phyloP scores from a whole-genome alignment of 2,888 invertebrate species.

The Stenoptilia bipunctidactyla region DNA sequence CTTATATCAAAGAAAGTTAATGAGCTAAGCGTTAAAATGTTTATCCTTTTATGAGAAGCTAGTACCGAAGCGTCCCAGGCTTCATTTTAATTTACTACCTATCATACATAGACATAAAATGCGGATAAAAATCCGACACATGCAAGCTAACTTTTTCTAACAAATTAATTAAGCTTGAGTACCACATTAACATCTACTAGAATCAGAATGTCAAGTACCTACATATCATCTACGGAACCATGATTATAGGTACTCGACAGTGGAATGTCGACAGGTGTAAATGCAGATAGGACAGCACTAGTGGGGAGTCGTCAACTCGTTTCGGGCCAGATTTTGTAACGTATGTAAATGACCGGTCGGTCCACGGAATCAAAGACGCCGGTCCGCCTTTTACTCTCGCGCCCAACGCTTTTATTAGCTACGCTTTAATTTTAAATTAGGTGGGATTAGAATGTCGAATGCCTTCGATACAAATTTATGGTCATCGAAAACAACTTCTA shows the following conservation, averaged over 20 bases:
- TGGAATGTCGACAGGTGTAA: slow-evolving; percentile 31
- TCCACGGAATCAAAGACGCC: slow-evolving; percentile 37
- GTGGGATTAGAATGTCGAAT: slow-evolving; percentile 24
- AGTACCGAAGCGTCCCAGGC: no score
- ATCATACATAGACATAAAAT: no score
- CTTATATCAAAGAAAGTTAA: no score
- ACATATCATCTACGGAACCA: no score
- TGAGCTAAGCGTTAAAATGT: no score
- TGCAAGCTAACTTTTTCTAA: no score
- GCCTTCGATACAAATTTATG: slow-evolving; percentile 3
- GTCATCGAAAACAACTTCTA: background rate
- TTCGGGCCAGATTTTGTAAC: slow-evolving; percentile 52
- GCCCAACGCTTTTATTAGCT: slow-evolving; percentile 43
- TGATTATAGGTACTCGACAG: slow-evolving; percentile 5
- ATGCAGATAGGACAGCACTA: slow-evolving; percentile 28
- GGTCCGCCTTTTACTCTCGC: slow-evolving; percentile 28
- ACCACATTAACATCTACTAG: no score
- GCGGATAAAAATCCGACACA: no score
- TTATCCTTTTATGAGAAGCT: no score
- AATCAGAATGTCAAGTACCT: no score
- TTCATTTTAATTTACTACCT: no score
- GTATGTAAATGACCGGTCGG: slow-evolving; percentile 49
- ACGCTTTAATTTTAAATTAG: slow-evolving; percentile 39
- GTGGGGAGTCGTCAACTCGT: slow-evolving; percentile 29
- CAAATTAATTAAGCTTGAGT: no score